Conservation (phyloP, 2,113 vertebrate genomes). For the Dromas ardeola region DNA sequence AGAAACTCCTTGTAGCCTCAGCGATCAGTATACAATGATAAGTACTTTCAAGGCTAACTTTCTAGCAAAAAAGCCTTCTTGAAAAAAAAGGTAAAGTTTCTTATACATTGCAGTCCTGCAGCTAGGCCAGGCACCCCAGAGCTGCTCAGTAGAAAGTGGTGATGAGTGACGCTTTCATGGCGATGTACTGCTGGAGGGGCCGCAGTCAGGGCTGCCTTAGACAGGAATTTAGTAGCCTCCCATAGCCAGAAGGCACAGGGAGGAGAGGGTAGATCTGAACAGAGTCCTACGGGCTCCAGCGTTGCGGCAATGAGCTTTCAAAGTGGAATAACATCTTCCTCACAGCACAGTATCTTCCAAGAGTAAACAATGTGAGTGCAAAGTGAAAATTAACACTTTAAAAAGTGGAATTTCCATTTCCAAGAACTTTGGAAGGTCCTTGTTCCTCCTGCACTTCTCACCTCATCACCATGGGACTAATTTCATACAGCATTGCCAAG, state of each 20-base stretch:
- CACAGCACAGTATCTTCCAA: neutral
- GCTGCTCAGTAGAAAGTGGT: neutral
- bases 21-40: neutral
- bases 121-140: neutral
- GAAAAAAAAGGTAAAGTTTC: neutral
- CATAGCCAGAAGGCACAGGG: accelerated
- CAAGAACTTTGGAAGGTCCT: neutral
- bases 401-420: constrained; percentile 28
- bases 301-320: neutral
- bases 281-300: accelerated
- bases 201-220: no score
- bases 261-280: neutral
- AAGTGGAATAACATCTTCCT: neutral
- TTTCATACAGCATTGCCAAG: neutral
- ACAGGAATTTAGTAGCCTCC: neutral
- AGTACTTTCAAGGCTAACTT: neutral
- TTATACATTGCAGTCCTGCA: neutral
- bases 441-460: neutral
- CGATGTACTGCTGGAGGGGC: neutral
- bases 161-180: neutral
- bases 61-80: neutral
- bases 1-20: neutral
- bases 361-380: neutral
- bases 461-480: neutral
- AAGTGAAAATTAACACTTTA: neutral